Evolutionary conservation across 2,888 invertebrate genomes (phyloP), one percentile per base, ranked within the genome.

Genomic region (Stenoptilia bipunctidactyla): DNA sequence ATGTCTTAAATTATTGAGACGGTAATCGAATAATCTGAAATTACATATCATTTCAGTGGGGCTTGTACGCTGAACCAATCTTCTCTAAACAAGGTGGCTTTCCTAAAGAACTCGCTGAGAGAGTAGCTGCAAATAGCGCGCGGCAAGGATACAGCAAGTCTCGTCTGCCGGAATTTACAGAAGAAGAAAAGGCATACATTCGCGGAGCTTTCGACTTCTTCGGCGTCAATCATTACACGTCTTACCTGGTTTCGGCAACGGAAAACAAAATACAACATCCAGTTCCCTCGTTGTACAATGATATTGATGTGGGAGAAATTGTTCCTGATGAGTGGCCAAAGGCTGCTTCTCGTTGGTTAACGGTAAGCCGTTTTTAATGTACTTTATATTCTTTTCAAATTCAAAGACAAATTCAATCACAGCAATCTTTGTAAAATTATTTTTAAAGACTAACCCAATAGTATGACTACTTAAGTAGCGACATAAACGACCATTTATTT

Each of bases 181-280:
- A 61, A 10, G 66, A 74, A 37, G 84, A 86, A 58, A 57, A 50
- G 6, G 47, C 46, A 0, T 61, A 64, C 1, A 60, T 64, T 0
- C 60, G 52, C 38, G 80, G 80, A 1, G 13, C 68, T 0, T 47
- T 53, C 0, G 80, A 80, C 45, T 82, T 77, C 54, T 65, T 76
- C 13, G 76, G 91, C 1, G 70, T 93, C 1, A 92, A 92, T 54
- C 86, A 89, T 43, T 93, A 93, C 10, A 45, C 43, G 5, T 15
- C 40, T 2, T 27, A 13, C 10, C 8, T 43, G 13, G 41, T 67
- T 6, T 65, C 67, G 0, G 65, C 66, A 0, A 53, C 55, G 0
- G 50, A 64, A 9, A 38, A 61, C 13, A 53, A 54, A 10, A 14
- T 5, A n/a, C 15, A 45, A 1, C 13, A 48, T 4, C 39, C 51